A percentile compares a stretch with the other conserved stretches of the same genome.
Evolutionary conservation across 1,140 invertebrate genomes (phyloP).

Genomic region (Monomorium pharaonis): DNA sequence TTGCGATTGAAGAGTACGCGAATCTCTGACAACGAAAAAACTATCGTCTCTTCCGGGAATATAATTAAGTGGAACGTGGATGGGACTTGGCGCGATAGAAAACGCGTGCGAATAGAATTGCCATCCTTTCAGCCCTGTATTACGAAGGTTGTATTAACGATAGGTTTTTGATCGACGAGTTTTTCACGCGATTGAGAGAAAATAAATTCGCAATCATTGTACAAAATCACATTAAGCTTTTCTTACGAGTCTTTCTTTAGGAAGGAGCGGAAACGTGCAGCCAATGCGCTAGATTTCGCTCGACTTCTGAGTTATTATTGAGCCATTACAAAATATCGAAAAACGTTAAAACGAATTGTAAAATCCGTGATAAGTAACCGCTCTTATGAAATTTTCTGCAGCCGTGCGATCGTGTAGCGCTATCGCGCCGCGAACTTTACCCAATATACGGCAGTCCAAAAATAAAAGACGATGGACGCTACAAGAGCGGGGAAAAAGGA

Average conservation of each 20-base stretch:
- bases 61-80: conserved; percentile 22
- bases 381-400: conserved; percentile 26
- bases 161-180: neutral
- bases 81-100: neutral
- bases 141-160: neutral
- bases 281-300: neutral
- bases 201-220: neutral
- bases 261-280: no score
- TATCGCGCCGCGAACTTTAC: conserved; percentile 14
- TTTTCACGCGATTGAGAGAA: neutral
- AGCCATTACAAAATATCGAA: neutral
- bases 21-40: conserved; percentile 14
- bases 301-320: neutral
- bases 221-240: neutral
- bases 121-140: neutral
- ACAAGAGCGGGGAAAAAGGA: neutral
- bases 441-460: conserved; percentile 39
- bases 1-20: conserved; percentile 28
- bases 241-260: neutral
- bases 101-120: neutral
- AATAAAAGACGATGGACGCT: conserved; percentile 24
- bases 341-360: conserved; percentile 4
- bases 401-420: conserved; percentile 8
- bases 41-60: neutral
- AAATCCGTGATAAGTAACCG: conserved; percentile 17